Evolutionary conservation across 2,888 invertebrate species (phyloP).

Genomic region (Caenorhabditis sp.): DNA sequence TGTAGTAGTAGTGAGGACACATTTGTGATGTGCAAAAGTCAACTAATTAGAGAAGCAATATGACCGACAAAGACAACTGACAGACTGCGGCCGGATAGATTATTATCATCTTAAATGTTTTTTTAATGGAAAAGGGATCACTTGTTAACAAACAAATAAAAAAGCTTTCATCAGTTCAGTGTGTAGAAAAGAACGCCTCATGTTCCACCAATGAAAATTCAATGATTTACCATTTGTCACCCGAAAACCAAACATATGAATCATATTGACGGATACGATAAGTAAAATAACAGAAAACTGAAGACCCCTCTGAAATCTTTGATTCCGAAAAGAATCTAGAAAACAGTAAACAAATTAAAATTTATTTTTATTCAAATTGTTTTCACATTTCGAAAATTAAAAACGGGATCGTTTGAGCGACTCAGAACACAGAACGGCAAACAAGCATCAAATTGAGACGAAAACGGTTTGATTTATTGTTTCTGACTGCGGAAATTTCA

Average conservation of each 20-base stretch:
- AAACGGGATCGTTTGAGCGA: too few relatives aligned
- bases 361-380: too few relatives aligned
- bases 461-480: too few relatives aligned
- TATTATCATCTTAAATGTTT: not conserved
- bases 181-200: not conserved
- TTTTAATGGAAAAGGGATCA: constrained; percentile 12
- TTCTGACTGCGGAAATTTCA: too few relatives aligned
- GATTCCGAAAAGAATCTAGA: not conserved
- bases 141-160: constrained; percentile 34
- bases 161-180: not conserved
- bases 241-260: not conserved
- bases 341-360: not conserved
- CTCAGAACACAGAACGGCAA: too few relatives aligned
- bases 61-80: constrained; percentile 43
- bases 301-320: not conserved
- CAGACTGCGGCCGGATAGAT: constrained; percentile 5
- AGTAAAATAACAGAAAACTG: too few relatives aligned
- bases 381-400: too few relatives aligned
- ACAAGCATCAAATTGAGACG: too few relatives aligned
- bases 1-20: constrained; percentile 15
- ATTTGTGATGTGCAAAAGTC: constrained; percentile 24
- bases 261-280: not conserved
- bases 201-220: not conserved
- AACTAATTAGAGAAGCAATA: constrained; percentile 7
- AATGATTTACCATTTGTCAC: not conserved